phyloP scores from a whole-genome alignment of 2,113 vertebrate species.

The Urocolius indicus region DNA sequence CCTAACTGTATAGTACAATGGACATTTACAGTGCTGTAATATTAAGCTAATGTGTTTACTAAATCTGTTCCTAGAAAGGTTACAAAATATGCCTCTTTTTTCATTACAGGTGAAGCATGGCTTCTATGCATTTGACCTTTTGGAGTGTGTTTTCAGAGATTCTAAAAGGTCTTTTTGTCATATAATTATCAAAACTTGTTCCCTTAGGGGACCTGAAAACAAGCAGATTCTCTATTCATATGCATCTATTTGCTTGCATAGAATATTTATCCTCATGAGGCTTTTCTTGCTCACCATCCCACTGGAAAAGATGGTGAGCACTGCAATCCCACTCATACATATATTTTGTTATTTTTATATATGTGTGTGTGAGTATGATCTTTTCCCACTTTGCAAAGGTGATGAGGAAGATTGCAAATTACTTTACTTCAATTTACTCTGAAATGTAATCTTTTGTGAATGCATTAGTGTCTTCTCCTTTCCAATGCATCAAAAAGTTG shows the following conservation, averaged over 20 bases:
- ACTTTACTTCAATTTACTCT: background rate
- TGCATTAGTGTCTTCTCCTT: background rate
- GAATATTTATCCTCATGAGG: background rate
- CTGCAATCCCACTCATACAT: no score
- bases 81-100: background rate
- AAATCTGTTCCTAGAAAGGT: constrained; percentile 1
- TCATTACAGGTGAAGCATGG: background rate
- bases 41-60: background rate
- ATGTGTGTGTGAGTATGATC: background rate
- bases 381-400: background rate
- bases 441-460: background rate
- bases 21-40: background rate
- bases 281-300: background rate
- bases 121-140: constrained; percentile 44
- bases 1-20: background rate
- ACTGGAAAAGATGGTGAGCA: background rate
- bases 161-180: constrained; percentile 40
- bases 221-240: background rate
- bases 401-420: background rate
- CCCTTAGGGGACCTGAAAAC: background rate
- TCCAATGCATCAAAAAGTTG: background rate
- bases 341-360: background rate
- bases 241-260: background rate
- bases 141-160: background rate
- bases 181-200: constrained; percentile 7